phyloP scores from a whole-genome alignment of 2,113 vertebrate species.

The Ophthalmotilapia sp. region DNA sequence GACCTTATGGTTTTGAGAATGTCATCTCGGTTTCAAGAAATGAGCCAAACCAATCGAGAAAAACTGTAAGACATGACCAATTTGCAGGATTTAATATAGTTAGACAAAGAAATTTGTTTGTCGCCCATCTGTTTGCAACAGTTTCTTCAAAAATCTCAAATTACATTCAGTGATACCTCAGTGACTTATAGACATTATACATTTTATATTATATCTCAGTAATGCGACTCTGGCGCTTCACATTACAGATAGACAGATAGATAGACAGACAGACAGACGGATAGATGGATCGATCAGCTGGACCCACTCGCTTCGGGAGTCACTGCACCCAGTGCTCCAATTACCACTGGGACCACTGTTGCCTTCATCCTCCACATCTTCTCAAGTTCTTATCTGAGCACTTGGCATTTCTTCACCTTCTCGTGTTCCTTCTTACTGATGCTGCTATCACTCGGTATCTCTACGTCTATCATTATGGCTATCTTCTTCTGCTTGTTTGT shows the following conservation, averaged over 20 bases:
- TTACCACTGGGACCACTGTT: background rate
- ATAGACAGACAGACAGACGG: rapidly evolving
- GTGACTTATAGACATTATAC: background rate
- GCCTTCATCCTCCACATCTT: background rate
- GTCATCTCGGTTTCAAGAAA: too few relatives aligned
- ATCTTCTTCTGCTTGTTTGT: background rate
- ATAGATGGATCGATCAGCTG: too few relatives aligned
- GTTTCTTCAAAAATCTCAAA: background rate
- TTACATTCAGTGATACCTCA: background rate
- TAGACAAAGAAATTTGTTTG: background rate
- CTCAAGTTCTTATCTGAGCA: background rate
- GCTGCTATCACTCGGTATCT: background rate
- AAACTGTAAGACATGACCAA: background rate
- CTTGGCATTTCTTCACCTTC: background rate
- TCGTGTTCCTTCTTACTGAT: background rate
- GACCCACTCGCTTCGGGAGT: background rate
- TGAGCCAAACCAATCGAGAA: too few relatives aligned
- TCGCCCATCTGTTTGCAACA: background rate
- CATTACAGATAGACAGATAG: rapidly evolving
- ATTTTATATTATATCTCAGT: background rate
- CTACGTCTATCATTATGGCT: background rate
- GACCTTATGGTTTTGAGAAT: too few relatives aligned
- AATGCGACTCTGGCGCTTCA: background rate
- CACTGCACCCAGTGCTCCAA: background rate
- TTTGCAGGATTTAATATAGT: background rate